A percentile compares a stretch with the other conserved stretches of the same genome.
These are phyloP conservation scores for Chaetodon trifasciatus DNA, from an alignment of 2,797 vertebrate species.

Conservation along the genomic window DNA sequence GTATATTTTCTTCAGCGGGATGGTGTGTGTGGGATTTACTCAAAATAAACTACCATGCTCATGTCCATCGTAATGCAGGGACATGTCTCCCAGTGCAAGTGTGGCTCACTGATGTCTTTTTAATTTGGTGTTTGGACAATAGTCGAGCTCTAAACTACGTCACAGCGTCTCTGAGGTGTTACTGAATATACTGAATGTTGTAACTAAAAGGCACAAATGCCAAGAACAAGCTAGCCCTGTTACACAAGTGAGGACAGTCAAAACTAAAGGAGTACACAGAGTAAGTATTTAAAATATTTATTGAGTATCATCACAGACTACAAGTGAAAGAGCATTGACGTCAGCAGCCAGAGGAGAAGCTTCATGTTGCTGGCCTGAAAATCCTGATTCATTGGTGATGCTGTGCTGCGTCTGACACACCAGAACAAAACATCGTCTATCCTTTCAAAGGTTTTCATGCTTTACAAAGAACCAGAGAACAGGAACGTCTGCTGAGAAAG, in stretches of 20 bases:
- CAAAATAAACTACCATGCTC: background rate
- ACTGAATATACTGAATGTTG: too few relatives aligned
- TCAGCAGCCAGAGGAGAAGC: slow-evolving; percentile 17
- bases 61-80: background rate
- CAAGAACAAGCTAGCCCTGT: too few relatives aligned
- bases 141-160: background rate
- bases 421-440: background rate
- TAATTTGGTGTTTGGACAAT: background rate
- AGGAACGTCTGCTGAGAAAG: slow-evolving; percentile 16
- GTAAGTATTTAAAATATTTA: slow-evolving; percentile 69
- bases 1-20: background rate
- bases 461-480: slow-evolving; percentile 6
- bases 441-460: slow-evolving; percentile 13
- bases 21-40: too few relatives aligned
- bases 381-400: slow-evolving; percentile 20
- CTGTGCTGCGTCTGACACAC: background rate
- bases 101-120: background rate
- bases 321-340: slow-evolving; percentile 48
- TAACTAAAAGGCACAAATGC: too few relatives aligned
- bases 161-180: too few relatives aligned
- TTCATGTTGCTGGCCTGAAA: slow-evolving; percentile 13
- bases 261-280: background rate
- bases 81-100: background rate
- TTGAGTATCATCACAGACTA: slow-evolving; percentile 54
- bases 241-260: background rate